Percentiles rank a stretch among this genome's conserved stretches.
phyloP scores from a whole-genome alignment of 2,797 vertebrate genomes.

The Choloepus didactylus region DNA sequence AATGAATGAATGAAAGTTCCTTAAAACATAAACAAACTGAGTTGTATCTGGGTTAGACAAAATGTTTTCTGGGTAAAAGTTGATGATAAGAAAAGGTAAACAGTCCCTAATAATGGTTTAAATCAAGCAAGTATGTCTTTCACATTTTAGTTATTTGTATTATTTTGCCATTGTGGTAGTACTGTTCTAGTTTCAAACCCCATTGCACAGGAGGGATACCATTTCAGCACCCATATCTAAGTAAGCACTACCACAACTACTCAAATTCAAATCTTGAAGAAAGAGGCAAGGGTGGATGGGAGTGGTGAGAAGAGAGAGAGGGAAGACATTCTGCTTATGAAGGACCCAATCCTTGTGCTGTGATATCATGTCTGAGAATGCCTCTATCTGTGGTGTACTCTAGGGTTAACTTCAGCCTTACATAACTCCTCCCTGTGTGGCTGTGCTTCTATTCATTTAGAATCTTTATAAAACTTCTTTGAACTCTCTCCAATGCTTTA shows the following conservation, averaged over 20 bases:
- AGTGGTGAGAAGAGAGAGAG: rapidly evolving
- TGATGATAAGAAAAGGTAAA: neutral
- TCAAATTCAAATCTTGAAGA: neutral
- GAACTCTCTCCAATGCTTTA: neutral
- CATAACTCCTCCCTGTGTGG: neutral
- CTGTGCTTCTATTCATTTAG: neutral
- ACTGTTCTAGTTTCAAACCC: neutral
- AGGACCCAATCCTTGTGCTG: no score
- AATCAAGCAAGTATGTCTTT: neutral
- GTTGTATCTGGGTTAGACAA: neutral
- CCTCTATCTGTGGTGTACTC: neutral
- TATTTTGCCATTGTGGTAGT: neutral
- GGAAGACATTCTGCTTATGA: neutral
- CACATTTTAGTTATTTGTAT: neutral
- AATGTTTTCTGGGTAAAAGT: neutral
- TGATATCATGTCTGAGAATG: neutral
- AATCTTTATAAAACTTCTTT: neutral
- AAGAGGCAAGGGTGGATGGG: neutral
- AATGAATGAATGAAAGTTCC: neutral
- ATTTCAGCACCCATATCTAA: neutral
- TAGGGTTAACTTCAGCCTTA: neutral
- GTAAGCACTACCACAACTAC: neutral
- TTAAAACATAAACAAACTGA: neutral
- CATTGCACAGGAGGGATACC: neutral
- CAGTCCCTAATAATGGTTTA: neutral